phyloP scores from a whole-genome alignment of 2,113 vertebrate species.

The Microtus richardsoni region DNA sequence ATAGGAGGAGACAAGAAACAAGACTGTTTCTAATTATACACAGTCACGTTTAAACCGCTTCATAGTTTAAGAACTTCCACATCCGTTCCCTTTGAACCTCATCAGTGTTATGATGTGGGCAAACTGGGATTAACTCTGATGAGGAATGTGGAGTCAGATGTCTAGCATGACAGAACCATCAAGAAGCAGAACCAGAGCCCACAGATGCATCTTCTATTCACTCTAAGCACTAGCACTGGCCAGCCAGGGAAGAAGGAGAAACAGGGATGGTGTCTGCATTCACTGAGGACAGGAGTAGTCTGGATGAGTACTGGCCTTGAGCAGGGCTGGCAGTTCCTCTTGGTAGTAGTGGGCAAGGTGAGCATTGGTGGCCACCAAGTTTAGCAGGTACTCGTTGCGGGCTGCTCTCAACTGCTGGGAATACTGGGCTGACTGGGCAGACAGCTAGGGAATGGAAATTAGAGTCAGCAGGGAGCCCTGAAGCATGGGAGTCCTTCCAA shows the following conservation, averaged over 20 bases:
- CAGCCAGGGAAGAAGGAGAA: neutral
- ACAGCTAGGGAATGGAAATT: slow-evolving; percentile 83
- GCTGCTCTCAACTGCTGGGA: slow-evolving; percentile 88
- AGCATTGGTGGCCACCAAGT: slow-evolving; percentile 88
- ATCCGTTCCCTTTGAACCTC: slow-evolving; percentile 46
- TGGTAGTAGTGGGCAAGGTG: slow-evolving; percentile 90
- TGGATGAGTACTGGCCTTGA: slow-evolving; percentile 86
- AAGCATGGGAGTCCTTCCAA: neutral
- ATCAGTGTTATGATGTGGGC: slow-evolving; percentile 1
- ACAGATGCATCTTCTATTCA: neutral
- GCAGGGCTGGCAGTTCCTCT: slow-evolving; percentile 87
- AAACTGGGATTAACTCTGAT: slow-evolving; percentile 26
- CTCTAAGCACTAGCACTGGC: neutral
- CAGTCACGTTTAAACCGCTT: neutral
- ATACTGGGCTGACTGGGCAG: slow-evolving; percentile 88
- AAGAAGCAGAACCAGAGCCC: slow-evolving; percentile 72
- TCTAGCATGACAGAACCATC: neutral
- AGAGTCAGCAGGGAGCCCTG: neutral
- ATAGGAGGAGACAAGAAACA: neutral
- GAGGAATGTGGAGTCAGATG: neutral
- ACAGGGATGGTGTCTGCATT: neutral
- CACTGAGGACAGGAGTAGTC: neutral
- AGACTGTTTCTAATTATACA: slow-evolving; percentile 13
- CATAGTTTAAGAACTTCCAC: slow-evolving; percentile 36
- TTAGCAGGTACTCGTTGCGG: slow-evolving; percentile 92